Base-by-base conservation (phyloP, 1,140 invertebrate species). In the Brachionus sp. region DNA sequence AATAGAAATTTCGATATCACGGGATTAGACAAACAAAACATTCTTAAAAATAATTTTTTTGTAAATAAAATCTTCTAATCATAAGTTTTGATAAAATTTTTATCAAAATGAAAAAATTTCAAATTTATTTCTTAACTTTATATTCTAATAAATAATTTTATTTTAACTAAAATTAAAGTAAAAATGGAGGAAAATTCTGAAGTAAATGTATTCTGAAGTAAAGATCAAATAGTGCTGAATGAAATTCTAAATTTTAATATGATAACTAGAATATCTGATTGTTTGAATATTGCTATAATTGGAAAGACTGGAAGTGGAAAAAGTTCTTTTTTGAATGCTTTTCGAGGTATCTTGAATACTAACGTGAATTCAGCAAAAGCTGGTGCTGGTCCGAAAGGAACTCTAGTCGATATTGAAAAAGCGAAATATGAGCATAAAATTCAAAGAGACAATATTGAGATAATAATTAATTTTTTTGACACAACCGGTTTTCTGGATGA, bases 271-370 rank as follows among this genome's bases (percentile, higher is more conserved):
- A 35, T 39, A 16, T 35, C 66, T 13, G 66, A 70, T 37, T 70
- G 12, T 70, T 42, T 70, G 66, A 70, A 70, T 37, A 19, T 70
- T 37, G 66, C 66, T 7, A 39, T 70, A n/a, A 39, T 70, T 39
- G 66, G 66, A 37, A 70, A 70, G n/a, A 70, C 66, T 19, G 66
- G 66, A 0, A 39, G 29, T 70, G 66, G 66, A 37, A 70, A 70
- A 70, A 70, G 66, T 39, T 39, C 29, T 2, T 70, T 70, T 70
- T 37, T 70, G 3, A 70, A 70, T 39, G 29, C 37, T 42, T 42
- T 70, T 39, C 29, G 66, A 70, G 29, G 66, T 6, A n/a, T 70
- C 9, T 35, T 5, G 35, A 70, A 70, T 70, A 23, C 37, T 16
- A 16, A 16, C 37, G 37, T 5, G 4, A 39, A 70, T 70, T 13